Conservation (phyloP, 2,888 invertebrate genomes). For the Taenaris catops region DNA sequence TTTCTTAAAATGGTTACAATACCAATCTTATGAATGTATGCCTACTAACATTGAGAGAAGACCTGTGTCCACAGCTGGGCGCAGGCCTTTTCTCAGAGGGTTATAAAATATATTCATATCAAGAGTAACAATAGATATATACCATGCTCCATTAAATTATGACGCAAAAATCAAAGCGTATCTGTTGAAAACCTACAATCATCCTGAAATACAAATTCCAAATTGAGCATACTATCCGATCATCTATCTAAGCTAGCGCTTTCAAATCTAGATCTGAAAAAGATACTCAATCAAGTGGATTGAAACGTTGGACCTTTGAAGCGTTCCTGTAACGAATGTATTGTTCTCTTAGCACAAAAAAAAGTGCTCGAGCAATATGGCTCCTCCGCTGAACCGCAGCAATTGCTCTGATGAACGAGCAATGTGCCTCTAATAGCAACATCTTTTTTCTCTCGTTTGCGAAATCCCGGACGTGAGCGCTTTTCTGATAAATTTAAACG, state of each 20-base stretch:
- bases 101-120: too few relatives aligned
- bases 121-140: too few relatives aligned
- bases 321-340: conserved; percentile 62
- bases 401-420: conserved; percentile 67
- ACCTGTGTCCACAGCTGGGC: too few relatives aligned
- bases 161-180: too few relatives aligned
- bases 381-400: conserved; percentile 50
- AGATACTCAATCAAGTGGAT: conserved; percentile 58
- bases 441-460: conserved; percentile 45
- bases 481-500: conserved; percentile 44
- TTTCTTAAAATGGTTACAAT: too few relatives aligned
- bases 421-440: conserved; percentile 61
- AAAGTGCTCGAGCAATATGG: conserved; percentile 42
- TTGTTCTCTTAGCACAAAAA: conserved; percentile 62
- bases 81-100: too few relatives aligned
- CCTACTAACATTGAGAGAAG: too few relatives aligned
- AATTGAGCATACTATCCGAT: conserved; percentile 10
- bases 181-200: too few relatives aligned
- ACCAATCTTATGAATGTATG: too few relatives aligned
- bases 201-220: conserved; percentile 13
- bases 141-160: too few relatives aligned
- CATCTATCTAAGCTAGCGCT: conserved; percentile 7
- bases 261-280: conserved; percentile 31
- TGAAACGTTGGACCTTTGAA: conserved; percentile 39
- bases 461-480: conserved; percentile 35